A percentile compares a stretch with the other conserved stretches of the same genome.
Evolutionary conservation across 2,888 invertebrate genomes (phyloP).

Genomic region (Aphodius granarius): DNA sequence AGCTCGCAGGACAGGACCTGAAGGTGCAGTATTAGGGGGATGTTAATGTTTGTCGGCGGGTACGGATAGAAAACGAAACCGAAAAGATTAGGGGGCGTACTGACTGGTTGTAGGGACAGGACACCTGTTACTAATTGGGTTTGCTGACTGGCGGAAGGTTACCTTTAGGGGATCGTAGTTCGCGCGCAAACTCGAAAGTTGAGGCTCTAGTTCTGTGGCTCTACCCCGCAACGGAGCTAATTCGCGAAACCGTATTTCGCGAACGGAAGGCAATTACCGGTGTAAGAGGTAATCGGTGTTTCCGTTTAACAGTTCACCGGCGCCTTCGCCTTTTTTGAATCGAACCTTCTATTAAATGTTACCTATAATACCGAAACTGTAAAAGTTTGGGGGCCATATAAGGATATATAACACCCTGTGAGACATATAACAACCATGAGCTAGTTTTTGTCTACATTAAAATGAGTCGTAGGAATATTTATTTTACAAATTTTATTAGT

Average conservation of each 20-base stretch:
- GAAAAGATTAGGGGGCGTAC: neutral
- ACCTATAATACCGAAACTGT: neutral
- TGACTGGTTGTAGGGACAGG: neutral
- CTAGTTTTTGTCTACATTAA: too few species aligned
- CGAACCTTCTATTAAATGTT: neutral
- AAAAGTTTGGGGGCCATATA: neutral
- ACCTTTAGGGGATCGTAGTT: neutral
- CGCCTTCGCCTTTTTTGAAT: neutral
- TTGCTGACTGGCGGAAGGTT: neutral
- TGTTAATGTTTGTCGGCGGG: neutral
- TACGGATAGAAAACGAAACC: neutral
- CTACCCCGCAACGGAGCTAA: neutral
- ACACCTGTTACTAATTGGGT: neutral
- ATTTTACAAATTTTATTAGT: too few species aligned
- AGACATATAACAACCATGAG: too few species aligned
- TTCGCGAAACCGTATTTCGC: neutral
- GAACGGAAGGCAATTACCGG: neutral
- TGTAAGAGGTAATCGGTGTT: neutral
- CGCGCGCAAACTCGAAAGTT: neutral
- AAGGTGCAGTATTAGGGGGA: neutral
- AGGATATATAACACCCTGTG: neutral
- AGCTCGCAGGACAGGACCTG: neutral
- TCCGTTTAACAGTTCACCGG: neutral
- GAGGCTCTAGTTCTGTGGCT: too few species aligned
- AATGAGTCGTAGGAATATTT: too few species aligned